Base-by-base conservation (phyloP, 1,140 invertebrate species). In the Steinernema feltiae region DNA sequence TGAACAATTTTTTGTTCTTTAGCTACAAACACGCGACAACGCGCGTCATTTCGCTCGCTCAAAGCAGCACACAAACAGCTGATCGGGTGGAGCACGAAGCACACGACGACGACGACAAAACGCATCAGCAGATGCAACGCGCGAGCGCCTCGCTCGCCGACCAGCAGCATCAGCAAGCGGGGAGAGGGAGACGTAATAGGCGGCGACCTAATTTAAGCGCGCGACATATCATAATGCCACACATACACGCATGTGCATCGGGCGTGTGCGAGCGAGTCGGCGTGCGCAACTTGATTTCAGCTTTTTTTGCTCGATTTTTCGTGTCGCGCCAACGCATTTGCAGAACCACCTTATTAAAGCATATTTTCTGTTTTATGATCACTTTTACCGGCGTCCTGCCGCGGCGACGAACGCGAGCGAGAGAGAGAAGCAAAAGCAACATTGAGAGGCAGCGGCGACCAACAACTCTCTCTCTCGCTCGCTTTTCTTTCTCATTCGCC, bases 281-380 rank as follows among this genome's bases (percentile, higher is more conserved):
- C n/a, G n/a, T n/a, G n/a, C n/a, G n/a, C n/a, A n/a, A n/a, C n/a
- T n/a, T n/a, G n/a, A n/a, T n/a, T n/a, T n/a, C n/a, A n/a, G n/a
- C n/a, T n/a, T n/a, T n/a, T n/a, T n/a, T n/a, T n/a, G 18, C 7
- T 41, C 35, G 7, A 41, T 41, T 41, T 41, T 41, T 41, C 7
- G 35, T 7, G 18, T 41, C 7, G 35, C 53, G 24, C n/a, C n/a
- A n/a, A n/a, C n/a, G 53, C 53, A 27, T 63, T 63, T 63, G 53
- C 53, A 63, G 53, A 15, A 63, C 53, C 7, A n/a, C n/a, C n/a
- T n/a, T n/a, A 46, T 46, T 63, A 17, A 63, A 63, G 7, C 53
- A 63, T 63, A 63, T 63, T 63, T 63, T 63, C 53, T 63, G 24
- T 63, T 63, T 63, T 63, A 63, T 63, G 7, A 21, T 21, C 24